Base-by-base conservation (phyloP, 2,113 vertebrate species). In the Grus americana region DNA sequence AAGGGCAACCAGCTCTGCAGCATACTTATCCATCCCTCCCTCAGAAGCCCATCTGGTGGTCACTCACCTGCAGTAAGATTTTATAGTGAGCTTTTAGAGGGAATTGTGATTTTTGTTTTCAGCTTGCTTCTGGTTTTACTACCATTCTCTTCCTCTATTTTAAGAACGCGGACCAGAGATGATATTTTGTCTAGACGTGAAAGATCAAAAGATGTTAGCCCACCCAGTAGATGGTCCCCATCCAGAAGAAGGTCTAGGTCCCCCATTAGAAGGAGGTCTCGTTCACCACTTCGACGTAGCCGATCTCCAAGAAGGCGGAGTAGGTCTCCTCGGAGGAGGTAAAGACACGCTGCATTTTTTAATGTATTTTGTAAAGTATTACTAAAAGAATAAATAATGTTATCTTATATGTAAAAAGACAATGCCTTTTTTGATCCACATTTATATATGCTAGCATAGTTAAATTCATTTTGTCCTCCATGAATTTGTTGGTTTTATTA, bases 261-360 rank as follows among this genome's bases (percentile, higher is more conserved):
- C 18, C 98, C 99, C 67, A 98, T 99, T 14, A 96, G 99, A 54
- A 94, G 97, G 40, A n/a, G 98, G 15, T 96, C 98, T n/a, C 98
- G 98, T 2, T 99, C 99, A 4, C 99, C 94, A 10, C 97, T 99
- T 32, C 98, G 99, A 65, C 98, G 98, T 2, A 98, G 98, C 96
- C 62, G 98, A 49, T 99, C 99, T 54, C 99, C 99, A 15, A 98
- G 99, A 87, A 98, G 99, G 86, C 98, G 99, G 95, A 99, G 99
- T 95, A 97, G 99, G 82, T 99, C 99, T 93, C 99, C 98, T 47
- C 92, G 98, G 79, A 98, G 98, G 96, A 99, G 99, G 99, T 99
- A 97, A 98, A 63, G 26, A 24, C 5, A 5, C 52, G 2, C 32
- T 50, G n/a, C 4, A 2, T 6, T 74, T 46, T 58, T 29, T 2